These are phyloP conservation scores for Chionis minor DNA, from an alignment of 2,113 vertebrate genomes.

Conservation along the genomic window DNA sequence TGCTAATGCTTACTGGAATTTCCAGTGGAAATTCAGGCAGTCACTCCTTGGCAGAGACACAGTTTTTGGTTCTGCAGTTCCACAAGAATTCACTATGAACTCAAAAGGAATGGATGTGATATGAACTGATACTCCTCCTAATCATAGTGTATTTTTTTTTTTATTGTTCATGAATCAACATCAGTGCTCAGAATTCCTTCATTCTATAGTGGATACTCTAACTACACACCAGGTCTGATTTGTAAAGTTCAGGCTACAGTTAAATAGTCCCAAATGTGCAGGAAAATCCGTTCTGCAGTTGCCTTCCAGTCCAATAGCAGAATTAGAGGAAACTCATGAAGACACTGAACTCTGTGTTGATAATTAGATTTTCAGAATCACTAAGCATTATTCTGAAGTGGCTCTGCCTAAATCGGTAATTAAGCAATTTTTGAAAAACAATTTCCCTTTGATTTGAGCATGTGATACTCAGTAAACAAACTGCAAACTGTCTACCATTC, in stretches of 20 bases:
- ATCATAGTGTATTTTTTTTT: background rate
- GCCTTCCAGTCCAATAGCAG: background rate
- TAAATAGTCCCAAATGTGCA: background rate
- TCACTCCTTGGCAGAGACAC: background rate
- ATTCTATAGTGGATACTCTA: background rate
- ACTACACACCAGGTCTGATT: background rate
- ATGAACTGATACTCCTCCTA: background rate
- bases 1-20: constrained; percentile 24
- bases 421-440: background rate
- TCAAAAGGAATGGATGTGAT: background rate
- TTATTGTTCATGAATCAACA: background rate
- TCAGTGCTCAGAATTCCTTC: background rate
- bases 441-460: background rate
- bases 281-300: background rate
- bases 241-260: background rate
- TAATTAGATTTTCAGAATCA: background rate
- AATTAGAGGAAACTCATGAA: background rate
- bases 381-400: background rate
- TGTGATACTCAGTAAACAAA: background rate
- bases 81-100: background rate
- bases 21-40: background rate
- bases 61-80: background rate
- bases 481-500: background rate
- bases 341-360: background rate
- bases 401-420: background rate